A percentile compares a stretch with the other conserved stretches of the same genome.
phyloP scores from a whole-genome alignment of 2,797 vertebrate genomes.

The Coregonus sp. region DNA sequence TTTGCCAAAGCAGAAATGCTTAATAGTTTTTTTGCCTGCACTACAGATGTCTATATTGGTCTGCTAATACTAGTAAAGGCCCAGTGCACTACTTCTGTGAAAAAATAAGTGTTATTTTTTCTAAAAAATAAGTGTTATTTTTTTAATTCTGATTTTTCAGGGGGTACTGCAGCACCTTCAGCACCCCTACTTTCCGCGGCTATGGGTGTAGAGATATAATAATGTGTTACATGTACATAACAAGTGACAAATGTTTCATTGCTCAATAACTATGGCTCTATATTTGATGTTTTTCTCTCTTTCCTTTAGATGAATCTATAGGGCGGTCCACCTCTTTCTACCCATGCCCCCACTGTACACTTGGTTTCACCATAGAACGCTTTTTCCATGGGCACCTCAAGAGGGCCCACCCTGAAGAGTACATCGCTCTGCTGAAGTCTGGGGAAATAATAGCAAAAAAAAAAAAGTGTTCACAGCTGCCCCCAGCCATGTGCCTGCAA shows the following conservation, averaged over 20 bases:
- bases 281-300: neutral
- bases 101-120: too few relatives aligned
- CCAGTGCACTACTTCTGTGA: too few relatives aligned
- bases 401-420: neutral
- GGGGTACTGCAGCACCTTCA: too few relatives aligned
- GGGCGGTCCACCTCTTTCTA: neutral
- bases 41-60: too few relatives aligned
- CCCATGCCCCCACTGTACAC: conserved; percentile 1
- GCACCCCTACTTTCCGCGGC: too few relatives aligned
- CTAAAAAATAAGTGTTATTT: too few relatives aligned
- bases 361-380: neutral
- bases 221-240: neutral
- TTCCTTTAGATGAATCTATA: neutral
- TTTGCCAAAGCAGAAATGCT: too few relatives aligned
- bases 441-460: neutral
- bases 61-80: too few relatives aligned
- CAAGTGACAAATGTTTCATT: neutral
- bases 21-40: too few relatives aligned
- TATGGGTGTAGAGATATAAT: too few relatives aligned
- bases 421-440: neutral
- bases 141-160: too few relatives aligned
- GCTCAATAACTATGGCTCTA: neutral
- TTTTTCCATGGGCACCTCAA: neutral
- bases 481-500: neutral
- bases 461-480: neutral